These are phyloP conservation scores for Nestor notabilis DNA, from an alignment of 2,113 vertebrate genomes.

Conservation along the genomic window DNA sequence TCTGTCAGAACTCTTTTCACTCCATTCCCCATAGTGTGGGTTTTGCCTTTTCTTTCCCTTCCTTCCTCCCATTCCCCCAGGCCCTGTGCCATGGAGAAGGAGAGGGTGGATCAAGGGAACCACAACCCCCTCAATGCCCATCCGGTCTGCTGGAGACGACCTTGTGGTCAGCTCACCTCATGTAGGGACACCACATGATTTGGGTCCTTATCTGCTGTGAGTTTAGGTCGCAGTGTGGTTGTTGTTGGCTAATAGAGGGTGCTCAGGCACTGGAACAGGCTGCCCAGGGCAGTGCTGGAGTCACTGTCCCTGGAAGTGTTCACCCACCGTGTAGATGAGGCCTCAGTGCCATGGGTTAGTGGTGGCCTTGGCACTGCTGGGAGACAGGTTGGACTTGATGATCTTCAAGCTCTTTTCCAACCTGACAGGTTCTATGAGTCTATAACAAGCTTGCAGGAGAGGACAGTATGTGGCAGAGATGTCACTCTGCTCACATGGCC, in stretches of 20 bases:
- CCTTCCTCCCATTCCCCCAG: neutral
- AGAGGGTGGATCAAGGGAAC: neutral
- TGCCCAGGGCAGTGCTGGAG: neutral
- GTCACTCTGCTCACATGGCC: rapidly evolving
- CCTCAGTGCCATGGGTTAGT: neutral
- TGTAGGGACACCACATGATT: rapidly evolving
- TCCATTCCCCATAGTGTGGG: neutral
- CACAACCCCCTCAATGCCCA: neutral
- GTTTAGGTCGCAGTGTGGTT: neutral
- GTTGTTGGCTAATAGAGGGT: neutral
- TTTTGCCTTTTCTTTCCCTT: neutral
- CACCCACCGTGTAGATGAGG: neutral
- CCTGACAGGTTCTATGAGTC: neutral
- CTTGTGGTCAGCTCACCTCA: neutral
- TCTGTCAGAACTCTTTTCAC: constrained; percentile 43
- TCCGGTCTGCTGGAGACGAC: rapidly evolving
- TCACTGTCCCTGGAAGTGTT: neutral
- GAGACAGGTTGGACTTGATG: neutral
- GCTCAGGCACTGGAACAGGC: neutral
- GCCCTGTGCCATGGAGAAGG: neutral
- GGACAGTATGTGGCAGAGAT: rapidly evolving
- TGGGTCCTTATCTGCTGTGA: neutral
- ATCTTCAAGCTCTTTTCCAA: neutral
- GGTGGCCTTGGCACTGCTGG: neutral
- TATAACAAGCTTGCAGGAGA: neutral